Evolutionary conservation across 2,113 vertebrate species (phyloP), one percentile per base, ranked within the genome.

Genomic region (Lipotes vexillifer): DNA sequence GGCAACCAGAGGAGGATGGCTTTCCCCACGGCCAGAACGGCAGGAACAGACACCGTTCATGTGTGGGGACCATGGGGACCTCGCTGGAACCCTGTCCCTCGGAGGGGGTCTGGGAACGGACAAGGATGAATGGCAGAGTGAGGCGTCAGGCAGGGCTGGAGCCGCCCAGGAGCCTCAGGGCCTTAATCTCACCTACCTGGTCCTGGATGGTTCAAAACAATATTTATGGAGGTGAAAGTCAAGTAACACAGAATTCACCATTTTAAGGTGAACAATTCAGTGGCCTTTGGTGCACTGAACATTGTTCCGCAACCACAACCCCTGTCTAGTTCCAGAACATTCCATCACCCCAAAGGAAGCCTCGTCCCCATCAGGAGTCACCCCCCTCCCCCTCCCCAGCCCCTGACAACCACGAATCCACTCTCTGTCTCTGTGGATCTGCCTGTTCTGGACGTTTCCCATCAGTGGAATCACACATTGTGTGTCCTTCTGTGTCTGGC

Each of bases 81-180:
- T 25, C 4, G 9, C 23, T 61, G 29, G 13, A 65, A 6, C 63
- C 63, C 63, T 2, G 11, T 12, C 27, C 33, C 10, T 21, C 0
- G 0, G 74, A 49, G 10, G 33, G 31, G 55, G 8, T 72, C 80
- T 15, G 59, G 4, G 20, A 10, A 27, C 29, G 29, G 55, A 31
- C 6, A 23, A 46, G 52, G 31, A 15, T 52, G 15, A 52, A 31
- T 6, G 5, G 31, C 13, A 21, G 77, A 46, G 29, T 8, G 9
- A n/a, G 38, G 33, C 12, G 2, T n/a, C 8, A 23, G 13, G 49
- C 63, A n/a, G 23, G 92, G 29, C 23, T 14, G 27, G 29, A 0
- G 0, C 12, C 4, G 3, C 33, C 68, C 8, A 1, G 25, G 25
- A 9, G 20, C 69, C 31, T 5, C 1, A 14, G 11, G 0, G 49